Conservation (phyloP, 1,140 invertebrate species). For the Tetranychus cinnabarinus region DNA sequence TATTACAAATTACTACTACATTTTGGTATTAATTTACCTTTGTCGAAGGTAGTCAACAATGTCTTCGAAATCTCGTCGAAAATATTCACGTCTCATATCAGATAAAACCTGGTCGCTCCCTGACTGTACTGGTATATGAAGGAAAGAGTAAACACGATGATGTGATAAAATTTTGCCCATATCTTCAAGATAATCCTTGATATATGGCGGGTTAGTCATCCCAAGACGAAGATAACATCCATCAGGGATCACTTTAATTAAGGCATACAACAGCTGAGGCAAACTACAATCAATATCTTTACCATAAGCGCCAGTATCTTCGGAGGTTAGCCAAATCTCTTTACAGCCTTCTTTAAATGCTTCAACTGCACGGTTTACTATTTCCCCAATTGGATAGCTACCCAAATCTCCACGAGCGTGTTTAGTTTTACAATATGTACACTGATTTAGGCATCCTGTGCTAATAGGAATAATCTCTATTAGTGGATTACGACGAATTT, state of each 20-base stretch:
- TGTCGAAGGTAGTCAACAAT: conserved; percentile 62
- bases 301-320: conserved; percentile 93
- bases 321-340: conserved; percentile 95
- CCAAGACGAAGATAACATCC: conserved; percentile 52
- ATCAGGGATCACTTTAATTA: conserved; percentile 74
- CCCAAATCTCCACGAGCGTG: conserved; percentile 83
- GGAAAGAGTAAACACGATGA: conserved; percentile 67
- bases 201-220: conserved; percentile 98
- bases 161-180: conserved; percentile 69
- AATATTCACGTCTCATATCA: conserved; percentile 94
- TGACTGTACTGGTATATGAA: conserved; percentile 91
- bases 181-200: conserved; percentile 67
- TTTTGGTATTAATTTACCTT: conserved; percentile 26
- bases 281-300: conserved; percentile 70
- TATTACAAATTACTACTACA: background rate
- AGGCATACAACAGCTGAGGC: conserved; percentile 54
- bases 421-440: conserved; percentile 97
- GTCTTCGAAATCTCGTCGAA: conserved; percentile 55
- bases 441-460: conserved; percentile 87
- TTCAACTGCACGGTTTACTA: conserved; percentile 32
- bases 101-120: conserved; percentile 73
- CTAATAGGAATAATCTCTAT: conserved; percentile 97
- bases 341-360: conserved; percentile 73
- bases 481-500: conserved; percentile 78
- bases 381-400: conserved; percentile 52